These are phyloP conservation scores for Ataeniobius toweri DNA, from an alignment of 2,797 vertebrate species.

Conservation along the genomic window DNA sequence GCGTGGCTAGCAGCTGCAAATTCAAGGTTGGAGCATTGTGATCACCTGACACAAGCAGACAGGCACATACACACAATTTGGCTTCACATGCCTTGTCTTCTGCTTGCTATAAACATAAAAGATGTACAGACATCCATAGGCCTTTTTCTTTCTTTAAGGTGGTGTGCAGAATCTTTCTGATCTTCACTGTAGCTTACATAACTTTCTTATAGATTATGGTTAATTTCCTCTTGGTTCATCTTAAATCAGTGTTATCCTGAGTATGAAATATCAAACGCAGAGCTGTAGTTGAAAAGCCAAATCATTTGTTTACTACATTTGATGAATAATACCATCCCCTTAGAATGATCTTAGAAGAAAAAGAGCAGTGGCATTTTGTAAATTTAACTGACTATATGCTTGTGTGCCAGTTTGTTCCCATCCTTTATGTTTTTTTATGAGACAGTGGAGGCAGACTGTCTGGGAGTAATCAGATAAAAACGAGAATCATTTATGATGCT, in stretches of 20 bases:
- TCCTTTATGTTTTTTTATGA: constrained; percentile 73
- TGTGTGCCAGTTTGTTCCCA: constrained; percentile 60
- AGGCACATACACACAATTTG: constrained; percentile 33
- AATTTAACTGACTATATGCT: constrained; percentile 63
- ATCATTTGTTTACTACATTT: constrained; percentile 40
- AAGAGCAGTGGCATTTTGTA: constrained; percentile 68
- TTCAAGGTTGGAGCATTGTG: constrained; percentile 61
- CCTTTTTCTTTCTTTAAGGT: constrained; percentile 59
- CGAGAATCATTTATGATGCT: constrained; percentile 76
- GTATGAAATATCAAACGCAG: constrained; percentile 37
- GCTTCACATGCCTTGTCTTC: constrained; percentile 33
- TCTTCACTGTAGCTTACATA: constrained; percentile 50
- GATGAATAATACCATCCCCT: constrained; percentile 47
- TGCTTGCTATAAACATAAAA: constrained; percentile 62
- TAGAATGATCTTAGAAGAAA: constrained; percentile 35
- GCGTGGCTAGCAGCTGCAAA: constrained; percentile 57
- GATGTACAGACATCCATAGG: constrained; percentile 55
- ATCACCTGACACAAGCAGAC: constrained; percentile 66
- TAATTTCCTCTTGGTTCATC: constrained; percentile 52
- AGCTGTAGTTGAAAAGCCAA: constrained; percentile 41
- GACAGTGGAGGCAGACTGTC: constrained; percentile 79
- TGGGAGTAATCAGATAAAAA: constrained; percentile 82
- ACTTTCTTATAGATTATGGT: constrained; percentile 46
- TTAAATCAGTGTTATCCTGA: constrained; percentile 59
- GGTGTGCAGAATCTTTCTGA: constrained; percentile 64